These are phyloP conservation scores for Agraylea sexmaculata DNA, from an alignment of 1,140 invertebrate genomes.

Conservation along the genomic window DNA sequence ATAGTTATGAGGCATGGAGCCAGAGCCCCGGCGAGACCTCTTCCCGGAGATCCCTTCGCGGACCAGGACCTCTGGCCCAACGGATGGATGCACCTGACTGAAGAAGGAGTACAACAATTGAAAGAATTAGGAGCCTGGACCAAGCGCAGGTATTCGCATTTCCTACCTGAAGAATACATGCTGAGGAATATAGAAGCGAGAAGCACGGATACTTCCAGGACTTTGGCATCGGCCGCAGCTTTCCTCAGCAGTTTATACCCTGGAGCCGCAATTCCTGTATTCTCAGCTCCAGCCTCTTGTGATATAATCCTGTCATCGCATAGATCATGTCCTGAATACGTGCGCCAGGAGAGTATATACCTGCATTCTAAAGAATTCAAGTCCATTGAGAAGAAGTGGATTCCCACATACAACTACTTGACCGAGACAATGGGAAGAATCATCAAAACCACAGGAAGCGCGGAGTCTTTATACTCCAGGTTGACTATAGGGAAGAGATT, in stretches of 20 bases:
- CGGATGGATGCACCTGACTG: constrained; percentile 19
- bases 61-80: constrained; percentile 15
- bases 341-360: constrained; percentile 4
- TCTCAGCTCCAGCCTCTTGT: not conserved
- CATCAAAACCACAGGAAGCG: not conserved
- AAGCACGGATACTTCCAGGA: constrained; percentile 16
- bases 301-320: constrained; percentile 13
- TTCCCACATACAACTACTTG: constrained; percentile 11
- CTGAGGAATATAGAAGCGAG: constrained; percentile 10
- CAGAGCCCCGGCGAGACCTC: constrained; percentile 14
- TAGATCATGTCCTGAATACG: constrained; percentile 13
- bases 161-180: constrained; percentile 11
- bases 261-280: constrained; percentile 15
- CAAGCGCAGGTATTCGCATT: constrained; percentile 10
- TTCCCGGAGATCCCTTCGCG: constrained; percentile 17
- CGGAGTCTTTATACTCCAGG: constrained; percentile 14
- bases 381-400: constrained; percentile 7
- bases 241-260: constrained; percentile 17
- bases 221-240: constrained; percentile 13
- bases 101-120: constrained; percentile 14
- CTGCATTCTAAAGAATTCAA: constrained; percentile 1
- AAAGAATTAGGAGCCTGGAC: constrained; percentile 12
- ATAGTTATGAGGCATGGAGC: constrained; percentile 19
- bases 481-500: constrained; percentile 17
- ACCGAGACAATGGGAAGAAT: constrained; percentile 7